phyloP scores from a whole-genome alignment of 2,888 invertebrate genomes.

The Macrosiphum euphorbiae region DNA sequence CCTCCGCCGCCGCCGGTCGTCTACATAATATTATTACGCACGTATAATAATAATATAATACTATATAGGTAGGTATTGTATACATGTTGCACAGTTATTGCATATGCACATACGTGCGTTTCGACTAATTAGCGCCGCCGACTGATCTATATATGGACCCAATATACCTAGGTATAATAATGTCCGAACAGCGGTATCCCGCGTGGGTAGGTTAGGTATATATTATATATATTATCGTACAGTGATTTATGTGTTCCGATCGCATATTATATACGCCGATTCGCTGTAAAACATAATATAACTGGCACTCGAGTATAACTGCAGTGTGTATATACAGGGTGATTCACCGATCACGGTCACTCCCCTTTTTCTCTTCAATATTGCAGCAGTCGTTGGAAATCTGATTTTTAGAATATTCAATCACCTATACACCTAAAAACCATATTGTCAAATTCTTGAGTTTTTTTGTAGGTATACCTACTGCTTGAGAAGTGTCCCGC shows the following conservation, averaged over 20 bases:
- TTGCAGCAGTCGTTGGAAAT: neutral
- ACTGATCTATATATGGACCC: conserved; percentile 45
- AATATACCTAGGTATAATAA: neutral
- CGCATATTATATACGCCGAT: neutral
- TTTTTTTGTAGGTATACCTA: neutral
- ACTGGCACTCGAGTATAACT: neutral
- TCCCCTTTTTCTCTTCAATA: neutral
- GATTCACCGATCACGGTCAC: neutral
- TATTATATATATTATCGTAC: neutral
- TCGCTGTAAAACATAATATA: neutral
- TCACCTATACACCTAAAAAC: too few relatives aligned
- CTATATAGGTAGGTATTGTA: too few relatives aligned
- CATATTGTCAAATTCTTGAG: neutral
- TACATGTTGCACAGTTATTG: neutral
- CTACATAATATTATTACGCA: neutral
- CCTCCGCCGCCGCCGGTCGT: neutral
- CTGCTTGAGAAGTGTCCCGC: neutral
- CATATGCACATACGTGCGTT: neutral
- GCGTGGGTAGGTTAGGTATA: neutral
- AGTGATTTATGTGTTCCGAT: conserved; percentile 34
- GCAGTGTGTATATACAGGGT: neutral
- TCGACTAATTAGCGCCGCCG: neutral
- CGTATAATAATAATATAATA: neutral
- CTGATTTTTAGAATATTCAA: neutral
- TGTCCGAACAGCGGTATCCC: neutral